Conservation (phyloP, 2,113 vertebrate genomes). For the Pavo muticus region DNA sequence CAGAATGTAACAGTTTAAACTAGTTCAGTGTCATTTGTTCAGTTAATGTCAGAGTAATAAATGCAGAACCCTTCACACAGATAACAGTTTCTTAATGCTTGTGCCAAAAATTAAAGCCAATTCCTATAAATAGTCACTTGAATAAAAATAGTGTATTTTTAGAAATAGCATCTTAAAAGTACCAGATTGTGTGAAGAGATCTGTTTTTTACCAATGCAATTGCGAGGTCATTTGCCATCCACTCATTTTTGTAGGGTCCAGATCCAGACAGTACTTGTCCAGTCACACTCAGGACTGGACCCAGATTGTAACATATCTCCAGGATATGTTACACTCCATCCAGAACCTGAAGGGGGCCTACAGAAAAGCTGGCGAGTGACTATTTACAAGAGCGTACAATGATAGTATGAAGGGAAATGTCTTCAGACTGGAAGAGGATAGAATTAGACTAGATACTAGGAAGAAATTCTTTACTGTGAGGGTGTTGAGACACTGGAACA, state of each 20-base stretch:
- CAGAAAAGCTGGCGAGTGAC: too few species aligned
- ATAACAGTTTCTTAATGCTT: not conserved
- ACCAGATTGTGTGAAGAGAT: not conserved
- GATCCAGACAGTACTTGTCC: rapidly evolving
- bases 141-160: not conserved
- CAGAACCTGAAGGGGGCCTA: too few species aligned
- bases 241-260: not conserved
- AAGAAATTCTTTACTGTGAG: too few species aligned
- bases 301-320: not conserved
- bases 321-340: not conserved
- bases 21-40: not conserved
- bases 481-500: too few species aligned
- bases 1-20: not conserved
- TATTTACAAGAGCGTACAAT: too few species aligned
- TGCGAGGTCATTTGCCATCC: rapidly evolving
- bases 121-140: not conserved
- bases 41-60: not conserved
- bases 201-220: not conserved
- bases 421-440: too few species aligned
- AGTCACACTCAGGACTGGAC: not conserved
- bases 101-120: not conserved
- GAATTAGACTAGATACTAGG: too few species aligned
- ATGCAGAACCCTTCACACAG: not conserved
- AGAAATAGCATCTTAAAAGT: not conserved
- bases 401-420: too few species aligned